phyloP scores from a whole-genome alignment of 1,140 invertebrate species.

The Conopomorpha cramerella region DNA sequence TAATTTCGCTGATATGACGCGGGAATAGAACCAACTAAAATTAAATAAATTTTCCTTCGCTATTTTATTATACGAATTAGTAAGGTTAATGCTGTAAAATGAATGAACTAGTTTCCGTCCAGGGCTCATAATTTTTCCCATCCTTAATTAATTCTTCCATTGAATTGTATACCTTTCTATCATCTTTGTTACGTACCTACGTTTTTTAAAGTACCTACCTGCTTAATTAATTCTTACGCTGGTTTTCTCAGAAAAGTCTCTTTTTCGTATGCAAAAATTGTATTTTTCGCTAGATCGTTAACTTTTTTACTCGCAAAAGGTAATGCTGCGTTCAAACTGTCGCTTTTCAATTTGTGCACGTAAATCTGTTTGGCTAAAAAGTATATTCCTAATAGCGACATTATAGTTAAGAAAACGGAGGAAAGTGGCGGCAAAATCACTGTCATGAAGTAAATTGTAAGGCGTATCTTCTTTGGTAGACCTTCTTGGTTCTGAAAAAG shows the following conservation, averaged over 20 bases:
- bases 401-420: conserved; percentile 18
- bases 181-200: too few species aligned
- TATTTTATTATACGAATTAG: too few species aligned
- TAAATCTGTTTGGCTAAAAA: conserved; percentile 28
- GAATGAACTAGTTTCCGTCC: too few species aligned
- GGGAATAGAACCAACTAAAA: too few species aligned
- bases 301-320: conserved; percentile 25
- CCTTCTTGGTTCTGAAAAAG: conserved; percentile 63
- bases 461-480: conserved; percentile 56
- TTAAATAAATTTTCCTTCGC: too few species aligned
- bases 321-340: conserved; percentile 17
- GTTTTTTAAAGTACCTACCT: too few species aligned
- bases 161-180: too few species aligned
- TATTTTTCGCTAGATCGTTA: conserved; percentile 23
- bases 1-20: too few species aligned
- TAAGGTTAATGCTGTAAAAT: too few species aligned
- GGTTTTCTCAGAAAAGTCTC: conserved; percentile 27
- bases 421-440: conserved; percentile 50
- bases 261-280: conserved; percentile 33
- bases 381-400: conserved; percentile 23
- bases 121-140: too few species aligned
- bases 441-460: conserved; percentile 53
- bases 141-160: too few species aligned
- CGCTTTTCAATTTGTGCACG: conserved; percentile 14
- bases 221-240: too few species aligned